Percentiles rank a stretch among this genome's conserved stretches.
These are phyloP conservation scores for Leptatherina wallacei DNA, from an alignment of 2,797 vertebrate species.

Conservation along the genomic window DNA sequence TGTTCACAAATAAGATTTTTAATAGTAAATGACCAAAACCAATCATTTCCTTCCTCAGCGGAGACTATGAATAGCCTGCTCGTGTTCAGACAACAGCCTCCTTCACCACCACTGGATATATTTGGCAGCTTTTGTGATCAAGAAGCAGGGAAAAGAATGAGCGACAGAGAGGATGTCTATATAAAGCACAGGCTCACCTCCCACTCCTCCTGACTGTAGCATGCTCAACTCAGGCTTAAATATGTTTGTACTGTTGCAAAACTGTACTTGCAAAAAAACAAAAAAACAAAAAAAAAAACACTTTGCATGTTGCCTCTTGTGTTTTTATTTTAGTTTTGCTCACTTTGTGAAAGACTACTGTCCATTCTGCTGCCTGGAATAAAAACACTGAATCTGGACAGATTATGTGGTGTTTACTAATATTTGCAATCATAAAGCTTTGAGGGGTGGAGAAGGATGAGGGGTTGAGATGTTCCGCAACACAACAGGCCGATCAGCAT, in stretches of 20 bases:
- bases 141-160: conserved; percentile 75
- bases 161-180: conserved; percentile 73
- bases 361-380: neutral
- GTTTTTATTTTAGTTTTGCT: neutral
- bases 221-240: conserved; percentile 41
- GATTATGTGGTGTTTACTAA: conserved; percentile 38
- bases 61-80: conserved; percentile 69
- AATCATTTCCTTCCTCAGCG: conserved; percentile 38
- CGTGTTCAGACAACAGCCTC: conserved; percentile 69
- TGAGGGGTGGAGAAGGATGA: neutral
- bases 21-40: conserved; percentile 35
- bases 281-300: neutral
- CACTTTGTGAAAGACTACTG: neutral
- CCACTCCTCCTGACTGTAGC: conserved; percentile 74
- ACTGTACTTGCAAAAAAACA: neutral
- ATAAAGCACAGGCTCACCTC: conserved; percentile 77
- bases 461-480: conserved; percentile 28
- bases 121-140: conserved; percentile 77
- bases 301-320: neutral
- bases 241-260: conserved; percentile 21
- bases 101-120: conserved; percentile 80
- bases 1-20: conserved; percentile 14
- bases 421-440: conserved; percentile 34
- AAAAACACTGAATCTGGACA: conserved; percentile 23
- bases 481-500: conserved; percentile 36